A percentile compares a stretch with the other conserved stretches of the same genome.
Evolutionary conservation across 1,140 invertebrate species (phyloP).

Genomic region (Dendrolimus kikuchii): DNA sequence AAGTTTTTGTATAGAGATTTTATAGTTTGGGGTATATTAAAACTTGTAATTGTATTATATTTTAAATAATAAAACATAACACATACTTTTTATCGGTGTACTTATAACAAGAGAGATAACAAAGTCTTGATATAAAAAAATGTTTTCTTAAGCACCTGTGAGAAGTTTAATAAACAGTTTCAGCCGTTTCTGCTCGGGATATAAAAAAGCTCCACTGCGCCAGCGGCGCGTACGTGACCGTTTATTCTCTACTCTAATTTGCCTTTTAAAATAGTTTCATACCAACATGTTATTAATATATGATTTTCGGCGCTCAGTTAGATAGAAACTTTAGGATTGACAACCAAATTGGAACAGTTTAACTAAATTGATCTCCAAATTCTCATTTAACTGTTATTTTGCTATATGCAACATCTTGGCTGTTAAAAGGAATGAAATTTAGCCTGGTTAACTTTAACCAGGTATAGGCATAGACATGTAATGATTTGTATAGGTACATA

Average conservation of each 20-base stretch:
- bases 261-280: conserved; percentile 36
- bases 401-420: background rate
- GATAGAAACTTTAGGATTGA: conserved; percentile 9
- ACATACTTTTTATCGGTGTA: too few relatives aligned
- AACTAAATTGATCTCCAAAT: conserved; percentile 9
- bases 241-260: conserved; percentile 43
- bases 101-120: too few relatives aligned
- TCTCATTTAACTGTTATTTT: conserved; percentile 6
- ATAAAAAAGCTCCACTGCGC: conserved; percentile 38
- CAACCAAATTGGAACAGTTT: conserved; percentile 15
- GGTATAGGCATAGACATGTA: too few relatives aligned
- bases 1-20: too few relatives aligned
- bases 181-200: conserved; percentile 19
- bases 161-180: background rate
- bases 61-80: too few relatives aligned
- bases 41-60: too few relatives aligned
- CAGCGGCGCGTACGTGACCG: conserved; percentile 42
- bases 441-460: too few relatives aligned
- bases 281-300: conserved; percentile 29
- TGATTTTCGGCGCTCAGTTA: conserved; percentile 2
- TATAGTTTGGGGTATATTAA: too few relatives aligned
- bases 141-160: background rate
- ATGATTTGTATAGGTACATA: too few relatives aligned
- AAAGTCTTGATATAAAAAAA: too few relatives aligned
- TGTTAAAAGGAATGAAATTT: too few relatives aligned